These are phyloP conservation scores for Drosophila subpulchrella DNA, from an alignment of 1,140 invertebrate genomes.

Conservation along the genomic window DNA sequence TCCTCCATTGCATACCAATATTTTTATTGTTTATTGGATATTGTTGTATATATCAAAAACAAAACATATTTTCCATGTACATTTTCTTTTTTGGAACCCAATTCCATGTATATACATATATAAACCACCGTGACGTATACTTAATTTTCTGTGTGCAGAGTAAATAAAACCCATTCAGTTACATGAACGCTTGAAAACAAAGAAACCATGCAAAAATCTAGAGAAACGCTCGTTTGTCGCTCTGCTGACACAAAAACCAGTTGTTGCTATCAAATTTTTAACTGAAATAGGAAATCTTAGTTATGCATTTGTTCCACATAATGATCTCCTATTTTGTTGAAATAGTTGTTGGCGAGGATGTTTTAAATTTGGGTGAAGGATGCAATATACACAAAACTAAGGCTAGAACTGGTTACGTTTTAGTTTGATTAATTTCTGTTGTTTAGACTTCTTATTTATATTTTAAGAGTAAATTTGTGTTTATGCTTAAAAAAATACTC, in stretches of 20 bases:
- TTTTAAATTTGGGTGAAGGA: neutral
- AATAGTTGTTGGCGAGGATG: conserved; percentile 23
- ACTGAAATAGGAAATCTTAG: conserved; percentile 81
- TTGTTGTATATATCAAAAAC: too few species aligned
- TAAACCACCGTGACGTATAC: conserved; percentile 17
- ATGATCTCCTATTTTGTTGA: conserved; percentile 24
- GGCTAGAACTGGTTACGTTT: neutral
- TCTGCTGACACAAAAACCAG: conserved; percentile 48
- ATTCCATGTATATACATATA: too few species aligned
- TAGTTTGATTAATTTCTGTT: neutral
- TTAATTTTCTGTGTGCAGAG: conserved; percentile 24
- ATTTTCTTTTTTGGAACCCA: too few species aligned
- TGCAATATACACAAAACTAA: neutral
- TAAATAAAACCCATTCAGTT: conserved; percentile 8
- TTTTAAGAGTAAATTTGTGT: neutral
- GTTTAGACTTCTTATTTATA: too few species aligned
- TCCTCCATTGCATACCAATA: too few species aligned
- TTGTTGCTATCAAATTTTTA: conserved; percentile 74
- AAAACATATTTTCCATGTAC: too few species aligned
- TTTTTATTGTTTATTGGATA: too few species aligned
- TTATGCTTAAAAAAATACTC: too few species aligned
- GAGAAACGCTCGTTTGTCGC: conserved; percentile 32
- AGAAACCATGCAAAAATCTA: conserved; percentile 38
- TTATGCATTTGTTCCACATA: conserved; percentile 63
- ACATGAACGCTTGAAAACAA: conserved; percentile 9